Evolutionary conservation across 2,797 vertebrate species (phyloP), one percentile per base, ranked within the genome.

Genomic region (Morelia viridis): DNA sequence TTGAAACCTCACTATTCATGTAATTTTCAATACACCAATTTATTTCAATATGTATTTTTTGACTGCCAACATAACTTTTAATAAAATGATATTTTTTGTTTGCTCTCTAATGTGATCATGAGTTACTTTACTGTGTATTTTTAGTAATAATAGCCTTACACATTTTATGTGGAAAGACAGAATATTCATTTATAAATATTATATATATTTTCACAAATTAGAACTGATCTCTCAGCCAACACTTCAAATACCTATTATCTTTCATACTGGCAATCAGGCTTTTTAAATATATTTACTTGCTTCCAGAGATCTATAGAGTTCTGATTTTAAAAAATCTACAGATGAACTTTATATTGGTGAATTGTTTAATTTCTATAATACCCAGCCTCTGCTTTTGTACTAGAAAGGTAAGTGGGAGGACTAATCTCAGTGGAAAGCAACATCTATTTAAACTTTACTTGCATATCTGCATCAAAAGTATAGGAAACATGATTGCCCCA

Each of bases 351-450:
- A 26, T 53, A 89, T 64, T 85, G 68, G 86, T 28, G 13, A 92
- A 35, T 11, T 71, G 28, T 92, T 92, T 87, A 53, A 90, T 89
- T 88, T 80, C 41, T 83, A 85, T 46, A 85, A 80, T 1, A 11
- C 3, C 92, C 61, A 90, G n/a, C 28, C 50, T 26, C 87, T 76
- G 22, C 3, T 88, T 61, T 90, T 92, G 68, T 61, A 88, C 85
- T 24, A 12, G 3, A 64, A 83, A 41, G 3, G 31, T 53, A 83
- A 46, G 19, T 15, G 56, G 46, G 56, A 89, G 88, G 60, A 94
- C 26, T 88, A 92, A 93, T 28, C 88, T 8, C 50, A 10, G 56
- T 17, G 58, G 24, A 60, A 88, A 24, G 64, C 68, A 2, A 61
- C 0, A 65, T 60, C 31, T 28, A 26, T 58, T 87, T 62, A 61